Percentiles rank a stretch among this genome's conserved stretches.
These are phyloP conservation scores for Mus caroli DNA, from an alignment of 2,797 vertebrate species.

Conservation along the genomic window DNA sequence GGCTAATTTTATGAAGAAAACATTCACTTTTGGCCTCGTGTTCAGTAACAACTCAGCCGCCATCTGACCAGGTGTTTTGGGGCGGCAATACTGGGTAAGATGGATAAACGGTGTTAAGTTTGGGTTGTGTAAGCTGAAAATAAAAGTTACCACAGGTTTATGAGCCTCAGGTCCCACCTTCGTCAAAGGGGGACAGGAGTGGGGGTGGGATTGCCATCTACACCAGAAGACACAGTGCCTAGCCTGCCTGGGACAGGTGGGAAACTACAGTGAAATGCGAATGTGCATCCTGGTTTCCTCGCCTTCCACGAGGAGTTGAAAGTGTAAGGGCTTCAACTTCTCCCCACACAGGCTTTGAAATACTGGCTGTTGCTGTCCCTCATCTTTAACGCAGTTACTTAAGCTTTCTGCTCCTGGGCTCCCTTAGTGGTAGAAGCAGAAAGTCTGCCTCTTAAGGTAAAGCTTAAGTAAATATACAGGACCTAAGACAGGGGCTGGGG, in stretches of 20 bases:
- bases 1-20: constrained; percentile 80
- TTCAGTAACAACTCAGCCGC: constrained; percentile 73
- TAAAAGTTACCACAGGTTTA: background rate
- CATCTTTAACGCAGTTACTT: constrained; percentile 18
- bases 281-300: background rate
- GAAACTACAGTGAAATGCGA: background rate
- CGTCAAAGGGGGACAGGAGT: background rate
- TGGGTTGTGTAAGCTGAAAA: constrained; percentile 43
- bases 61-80: constrained; percentile 75
- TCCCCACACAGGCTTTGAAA: constrained; percentile 50
- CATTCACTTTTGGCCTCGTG: constrained; percentile 79
- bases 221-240: background rate
- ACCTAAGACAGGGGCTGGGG: background rate
- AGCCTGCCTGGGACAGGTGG: background rate
- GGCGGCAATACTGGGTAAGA: background rate
- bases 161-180: background rate
- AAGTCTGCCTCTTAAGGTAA: background rate
- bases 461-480: background rate
- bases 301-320: background rate
- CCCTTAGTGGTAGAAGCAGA: constrained; percentile 34
- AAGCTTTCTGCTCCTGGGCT: background rate
- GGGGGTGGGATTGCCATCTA: background rate
- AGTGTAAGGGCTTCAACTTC: background rate
- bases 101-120: background rate
- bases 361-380: background rate